Base-by-base conservation (phyloP, 1,140 invertebrate genomes). In the Gryon sp. region DNA sequence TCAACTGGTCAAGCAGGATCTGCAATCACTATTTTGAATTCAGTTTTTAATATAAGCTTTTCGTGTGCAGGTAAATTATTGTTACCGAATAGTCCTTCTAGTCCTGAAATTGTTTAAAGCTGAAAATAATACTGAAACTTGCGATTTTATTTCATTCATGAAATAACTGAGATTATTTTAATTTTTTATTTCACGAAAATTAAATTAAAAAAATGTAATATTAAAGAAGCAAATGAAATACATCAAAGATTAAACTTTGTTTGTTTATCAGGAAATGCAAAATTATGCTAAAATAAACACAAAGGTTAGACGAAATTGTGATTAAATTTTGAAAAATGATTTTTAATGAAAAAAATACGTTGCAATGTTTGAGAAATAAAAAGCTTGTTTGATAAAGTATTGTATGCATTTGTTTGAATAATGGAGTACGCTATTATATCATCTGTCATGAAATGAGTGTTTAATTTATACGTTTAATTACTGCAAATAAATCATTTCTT, bases 21-120 rank as follows among this genome's bases (percentile, higher is more conserved):
- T 9, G 83, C 82, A 0, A 81, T 82, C 20, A 88, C 87, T 2
- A 73, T 87, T 36, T 78, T 86, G n/a, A 88, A 88, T 77, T 86
- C 88, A 0, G 22, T 87, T n/a, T 88, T 88, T 32, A 88, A 87
- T 78, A 72, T 87, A 3, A 85, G 80, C 57, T 88, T 78, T 30
- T 88, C 87, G 2, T 48, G 84, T 8, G 81, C 86, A 52, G 83
- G 88, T 89, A 81, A 82, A 78, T n/a, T n/a, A n/a, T n/a, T n/a
- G n/a, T n/a, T n/a, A n/a, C n/a, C n/a, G n/a, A n/a, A n/a, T n/a
- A n/a, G n/a, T n/a, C n/a, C n/a, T n/a, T n/a, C n/a, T n/a, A n/a
- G n/a, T n/a, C n/a, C n/a, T n/a, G n/a, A n/a, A n/a, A n/a, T n/a
- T n/a, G n/a, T n/a, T n/a, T n/a, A n/a, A n/a, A n/a, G 26, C 18